Evolutionary conservation across 2,113 vertebrate species (phyloP), one percentile per base, ranked within the genome.

Genomic region (Salminus brasiliensis): DNA sequence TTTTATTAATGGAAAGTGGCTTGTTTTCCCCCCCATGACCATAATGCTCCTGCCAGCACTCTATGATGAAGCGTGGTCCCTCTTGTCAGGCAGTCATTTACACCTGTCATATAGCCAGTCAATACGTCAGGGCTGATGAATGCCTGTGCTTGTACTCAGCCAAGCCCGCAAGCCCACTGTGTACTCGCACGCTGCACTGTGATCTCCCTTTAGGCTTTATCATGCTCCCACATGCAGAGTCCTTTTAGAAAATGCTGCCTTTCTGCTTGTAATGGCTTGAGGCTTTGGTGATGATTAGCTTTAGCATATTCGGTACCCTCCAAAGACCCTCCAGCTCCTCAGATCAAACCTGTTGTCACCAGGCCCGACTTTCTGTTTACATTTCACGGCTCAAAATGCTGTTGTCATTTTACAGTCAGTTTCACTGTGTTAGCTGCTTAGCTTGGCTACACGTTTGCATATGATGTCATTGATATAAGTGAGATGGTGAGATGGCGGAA

Each of bases 71-170:
- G 57, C 36, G 18, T 60, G n/a, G 12, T 27, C 23, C 16, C 60
- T 23, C 70, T 55, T 23, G 57, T 72, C 59, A 41, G 53, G 34
- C n/a, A 36, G 23, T 79, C 57, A 73, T 66, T 79, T 65, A 73
- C 70, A 57, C 70, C 59, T 79, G 55, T 63, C 57, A 65, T 73
- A 78, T 8, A 5, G 1, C 45, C 60, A 65, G 57, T 79, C 78
- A 53, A 49, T 79, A 72, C 16, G 36, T 66, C 69, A 65, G 39
- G 59, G 13, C 69, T 72, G 45, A 65, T 79, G 66, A 53, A 79
- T 79, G 69, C 57, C 69, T 39, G 16, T 6, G 41, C 41, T 76
- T 41, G 45, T 57, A 25, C 39, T 16, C 39, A 45, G 29, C 36
- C 32, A 10, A 29, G 45, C 41, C 27, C 32, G 47, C 43, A 49